Evolutionary conservation across 2,113 vertebrate genomes (phyloP), one percentile per base, ranked within the genome.

Genomic region (Quiscalus mexicanus): DNA sequence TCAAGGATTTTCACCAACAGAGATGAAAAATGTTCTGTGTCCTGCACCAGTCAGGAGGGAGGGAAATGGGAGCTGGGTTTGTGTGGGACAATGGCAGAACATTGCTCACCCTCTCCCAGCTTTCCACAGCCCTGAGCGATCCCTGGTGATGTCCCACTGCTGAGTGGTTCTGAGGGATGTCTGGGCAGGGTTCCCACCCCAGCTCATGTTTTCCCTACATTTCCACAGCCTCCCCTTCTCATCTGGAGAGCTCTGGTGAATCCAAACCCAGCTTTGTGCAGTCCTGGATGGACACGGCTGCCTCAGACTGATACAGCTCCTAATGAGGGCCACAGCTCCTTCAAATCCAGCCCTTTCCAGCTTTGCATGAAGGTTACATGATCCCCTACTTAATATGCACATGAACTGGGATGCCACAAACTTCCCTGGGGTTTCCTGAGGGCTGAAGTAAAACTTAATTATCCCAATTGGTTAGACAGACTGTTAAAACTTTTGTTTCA

Each of bases 321-420:
- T 92, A 91, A 81, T 1, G 58, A 88, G 75, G 37, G 28, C 82
- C 79, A 20, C 5, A 88, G 21, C 39, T 78, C 62, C 56, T 64
- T 12, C 67, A 31, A 90, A 87, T 21, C 15, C 62, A 78, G 53
- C 58, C n/a, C 47, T 39, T 87, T 89, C 90, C 95, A 96, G 58
- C 60, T 19, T 10, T 81, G 71, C 79, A 74, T 79, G 82, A 77
- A 68, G 56, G 96, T 95, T 97, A 97, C 92, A 90, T 41, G 96
- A 97, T 97, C 95, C 60, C 65, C 96, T 96, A 67, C 93, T 97
- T 97, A 95, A 95, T 96, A 96, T 97, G 96, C 95, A 96, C 93
- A 93, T 58, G 95, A 90, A 94, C 89, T 64, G 71, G 86, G 91
- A 97, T 96, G 89, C 74, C 75, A 82, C 79, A 92, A 81, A 89